phyloP scores from a whole-genome alignment of 2,888 invertebrate species.

The Orchesellides sinensis region DNA sequence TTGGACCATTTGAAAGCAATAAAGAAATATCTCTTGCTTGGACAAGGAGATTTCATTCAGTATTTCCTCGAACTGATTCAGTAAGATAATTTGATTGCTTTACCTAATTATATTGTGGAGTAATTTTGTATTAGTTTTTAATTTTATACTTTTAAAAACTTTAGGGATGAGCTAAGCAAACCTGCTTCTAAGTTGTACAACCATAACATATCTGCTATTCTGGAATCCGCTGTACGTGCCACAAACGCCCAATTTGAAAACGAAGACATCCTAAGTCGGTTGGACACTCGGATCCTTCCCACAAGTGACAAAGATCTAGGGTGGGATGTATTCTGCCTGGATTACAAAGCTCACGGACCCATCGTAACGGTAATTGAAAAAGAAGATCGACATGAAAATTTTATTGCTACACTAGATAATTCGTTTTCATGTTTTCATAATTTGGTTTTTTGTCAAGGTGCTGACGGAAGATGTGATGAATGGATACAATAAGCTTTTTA shows the following conservation, averaged over 20 bases:
- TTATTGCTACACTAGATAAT: background rate
- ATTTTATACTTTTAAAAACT: background rate
- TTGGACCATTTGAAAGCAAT: conserved; percentile 94
- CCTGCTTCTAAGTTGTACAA: conserved; percentile 90
- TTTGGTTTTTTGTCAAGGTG: conserved; percentile 76
- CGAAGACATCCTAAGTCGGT: conserved; percentile 89
- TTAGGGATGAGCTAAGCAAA: conserved; percentile 91
- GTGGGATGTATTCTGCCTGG: conserved; percentile 93
- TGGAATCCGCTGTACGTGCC: conserved; percentile 91
- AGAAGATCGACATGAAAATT: background rate
- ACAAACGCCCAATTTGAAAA: conserved; percentile 97
- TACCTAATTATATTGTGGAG: background rate
- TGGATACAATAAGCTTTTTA: conserved; percentile 88
- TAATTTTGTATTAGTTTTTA: background rate
- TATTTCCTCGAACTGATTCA: conserved; percentile 94
- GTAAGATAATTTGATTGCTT: conserved; percentile 79
- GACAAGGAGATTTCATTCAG: conserved; percentile 97
- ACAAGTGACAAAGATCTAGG: conserved; percentile 86
- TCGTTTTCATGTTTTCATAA: background rate
- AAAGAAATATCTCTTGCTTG: conserved; percentile 91
- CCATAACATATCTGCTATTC: conserved; percentile 90
- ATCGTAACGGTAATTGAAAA: conserved; percentile 85
- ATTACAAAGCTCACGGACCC: conserved; percentile 92
- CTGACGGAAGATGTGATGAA: conserved; percentile 82
- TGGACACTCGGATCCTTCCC: conserved; percentile 88